phyloP scores from a whole-genome alignment of 2,888 invertebrate genomes.

The Hypsopygia costalis region DNA sequence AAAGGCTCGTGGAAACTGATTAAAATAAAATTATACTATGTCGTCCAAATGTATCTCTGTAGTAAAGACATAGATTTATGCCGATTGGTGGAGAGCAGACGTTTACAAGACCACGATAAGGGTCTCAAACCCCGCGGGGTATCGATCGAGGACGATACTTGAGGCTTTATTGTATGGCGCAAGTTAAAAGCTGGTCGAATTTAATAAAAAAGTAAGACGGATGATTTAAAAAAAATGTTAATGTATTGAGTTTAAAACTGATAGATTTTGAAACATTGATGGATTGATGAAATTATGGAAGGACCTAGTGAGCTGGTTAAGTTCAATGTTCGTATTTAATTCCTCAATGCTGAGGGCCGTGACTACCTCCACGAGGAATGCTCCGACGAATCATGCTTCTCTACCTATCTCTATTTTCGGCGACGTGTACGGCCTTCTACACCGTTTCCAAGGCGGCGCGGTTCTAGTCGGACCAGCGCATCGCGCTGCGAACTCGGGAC shows the following conservation, averaged over 20 bases:
- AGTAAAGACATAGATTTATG: conserved; percentile 24
- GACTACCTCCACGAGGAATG: too few species aligned
- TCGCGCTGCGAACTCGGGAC: neutral
- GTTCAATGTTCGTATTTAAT: too few species aligned
- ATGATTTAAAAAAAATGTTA: too few species aligned
- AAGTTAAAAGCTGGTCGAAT: conserved; percentile 12
- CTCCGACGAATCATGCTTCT: too few species aligned
- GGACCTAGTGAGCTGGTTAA: too few species aligned
- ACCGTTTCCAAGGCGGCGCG: neutral
- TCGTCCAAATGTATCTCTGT: conserved; percentile 10
- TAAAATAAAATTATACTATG: neutral
- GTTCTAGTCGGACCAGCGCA: neutral
- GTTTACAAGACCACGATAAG: conserved; percentile 33
- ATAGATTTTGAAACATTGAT: too few species aligned
- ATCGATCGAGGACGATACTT: conserved; percentile 27
- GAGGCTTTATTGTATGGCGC: conserved; percentile 16
- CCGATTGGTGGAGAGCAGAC: conserved; percentile 25
- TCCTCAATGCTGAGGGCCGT: too few species aligned
- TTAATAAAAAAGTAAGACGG: too few species aligned
- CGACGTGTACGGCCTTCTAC: too few species aligned
- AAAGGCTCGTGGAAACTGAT: neutral
- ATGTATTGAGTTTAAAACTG: too few species aligned
- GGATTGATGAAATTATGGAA: too few species aligned
- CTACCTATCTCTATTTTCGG: too few species aligned
- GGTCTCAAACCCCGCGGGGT: conserved; percentile 22